Evolutionary conservation across 2,113 vertebrate genomes (phyloP).

Genomic region (Choloepus hoffmanni): DNA sequence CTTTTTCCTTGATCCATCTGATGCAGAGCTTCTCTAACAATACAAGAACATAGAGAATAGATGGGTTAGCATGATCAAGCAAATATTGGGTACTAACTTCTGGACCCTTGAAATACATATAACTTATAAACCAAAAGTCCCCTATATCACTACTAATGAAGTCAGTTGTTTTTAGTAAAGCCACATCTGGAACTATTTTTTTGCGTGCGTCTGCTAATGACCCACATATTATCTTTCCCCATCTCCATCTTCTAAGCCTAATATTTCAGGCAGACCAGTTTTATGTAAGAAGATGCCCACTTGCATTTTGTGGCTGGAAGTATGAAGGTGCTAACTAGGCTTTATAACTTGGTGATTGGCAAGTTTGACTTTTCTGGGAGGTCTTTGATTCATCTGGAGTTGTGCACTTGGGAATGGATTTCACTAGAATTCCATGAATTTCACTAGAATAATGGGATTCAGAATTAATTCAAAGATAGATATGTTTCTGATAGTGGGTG

Average conservation of each 20-base stretch:
- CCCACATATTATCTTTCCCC: background rate
- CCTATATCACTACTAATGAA: background rate
- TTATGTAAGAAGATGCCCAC: constrained; percentile 3
- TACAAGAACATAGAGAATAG: background rate
- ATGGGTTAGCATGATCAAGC: background rate
- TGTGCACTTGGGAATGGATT: background rate
- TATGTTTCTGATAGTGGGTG: constrained; percentile 38
- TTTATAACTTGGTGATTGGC: background rate
- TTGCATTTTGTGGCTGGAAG: background rate
- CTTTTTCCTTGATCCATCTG: background rate
- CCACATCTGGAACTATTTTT: constrained; percentile 38
- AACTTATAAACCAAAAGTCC: constrained; percentile 4
- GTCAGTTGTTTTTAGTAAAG: constrained; percentile 53
- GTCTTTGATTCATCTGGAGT: background rate
- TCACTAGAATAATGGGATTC: background rate
- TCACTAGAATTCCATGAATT: background rate
- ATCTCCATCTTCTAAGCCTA: constrained; percentile 1
- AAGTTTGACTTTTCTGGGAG: background rate
- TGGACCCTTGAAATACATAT: background rate
- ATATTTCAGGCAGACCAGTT: constrained; percentile 22
- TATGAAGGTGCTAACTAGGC: background rate
- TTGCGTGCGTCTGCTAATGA: constrained; percentile 2
- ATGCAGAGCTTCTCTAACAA: background rate
- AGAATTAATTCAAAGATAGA: background rate
- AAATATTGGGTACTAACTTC: background rate